A percentile compares a stretch with the other conserved stretches of the same genome.
Evolutionary conservation across 2,888 invertebrate genomes (phyloP).

Genomic region (Andrena hattorfiana): DNA sequence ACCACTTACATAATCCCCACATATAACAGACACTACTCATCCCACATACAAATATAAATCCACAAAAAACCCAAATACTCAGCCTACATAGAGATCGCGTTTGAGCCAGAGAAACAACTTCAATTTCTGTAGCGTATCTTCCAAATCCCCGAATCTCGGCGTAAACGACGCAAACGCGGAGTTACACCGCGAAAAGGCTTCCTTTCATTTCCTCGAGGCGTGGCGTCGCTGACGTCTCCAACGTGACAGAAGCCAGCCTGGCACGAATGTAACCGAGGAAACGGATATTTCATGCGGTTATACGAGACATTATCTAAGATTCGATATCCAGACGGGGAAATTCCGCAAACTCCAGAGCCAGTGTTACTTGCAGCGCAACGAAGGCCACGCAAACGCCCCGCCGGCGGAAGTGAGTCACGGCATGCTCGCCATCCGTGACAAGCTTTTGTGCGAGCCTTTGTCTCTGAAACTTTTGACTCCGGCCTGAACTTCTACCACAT

Average conservation of each 20-base stretch:
- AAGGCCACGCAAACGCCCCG: slow-evolving; percentile 14
- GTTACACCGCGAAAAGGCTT: neutral
- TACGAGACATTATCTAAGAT: slow-evolving; percentile 52
- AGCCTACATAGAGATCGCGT: too few relatives aligned
- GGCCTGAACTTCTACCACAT: slow-evolving; percentile 56
- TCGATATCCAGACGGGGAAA: slow-evolving; percentile 40
- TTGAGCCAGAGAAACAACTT: too few relatives aligned
- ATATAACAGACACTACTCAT: too few relatives aligned
- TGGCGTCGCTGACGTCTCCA: too few relatives aligned
- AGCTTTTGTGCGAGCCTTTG: slow-evolving; percentile 66
- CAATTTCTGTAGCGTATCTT: too few relatives aligned
- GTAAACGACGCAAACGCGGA: neutral
- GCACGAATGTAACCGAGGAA: neutral
- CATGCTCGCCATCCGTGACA: slow-evolving; percentile 58
- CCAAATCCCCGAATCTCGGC: too few relatives aligned
- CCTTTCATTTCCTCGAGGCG: neutral
- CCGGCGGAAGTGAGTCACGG: slow-evolving; percentile 51
- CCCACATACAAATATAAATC: too few relatives aligned
- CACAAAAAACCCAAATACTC: too few relatives aligned
- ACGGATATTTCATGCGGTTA: slow-evolving; percentile 29
- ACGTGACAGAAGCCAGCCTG: neutral
- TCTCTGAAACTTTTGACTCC: slow-evolving; percentile 63
- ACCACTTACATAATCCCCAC: too few relatives aligned
- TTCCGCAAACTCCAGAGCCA: slow-evolving; percentile 33
- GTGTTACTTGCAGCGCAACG: neutral